These are phyloP conservation scores for Rhopilema esculentum DNA, from an alignment of 30 jellyfish, hydroid and myxozoan genomes.

Conservation along the genomic window DNA sequence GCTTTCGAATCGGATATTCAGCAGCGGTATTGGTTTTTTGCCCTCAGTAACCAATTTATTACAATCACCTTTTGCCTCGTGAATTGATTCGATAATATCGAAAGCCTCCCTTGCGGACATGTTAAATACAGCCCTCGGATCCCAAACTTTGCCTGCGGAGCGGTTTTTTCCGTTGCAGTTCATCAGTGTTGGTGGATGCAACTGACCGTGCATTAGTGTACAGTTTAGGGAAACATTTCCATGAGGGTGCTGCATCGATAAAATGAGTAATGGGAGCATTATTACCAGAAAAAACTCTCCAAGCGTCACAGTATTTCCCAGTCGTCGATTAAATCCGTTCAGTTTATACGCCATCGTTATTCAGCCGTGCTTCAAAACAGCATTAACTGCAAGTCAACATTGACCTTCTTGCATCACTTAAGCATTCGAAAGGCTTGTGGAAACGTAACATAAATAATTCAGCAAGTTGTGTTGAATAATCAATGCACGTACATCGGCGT, in stretches of 20 bases:
- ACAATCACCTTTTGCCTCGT: conserved; percentile 64
- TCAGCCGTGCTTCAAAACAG: not conserved
- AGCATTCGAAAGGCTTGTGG: not conserved
- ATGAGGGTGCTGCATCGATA: not conserved
- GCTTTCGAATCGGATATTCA: conserved; percentile 71
- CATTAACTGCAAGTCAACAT: not conserved
- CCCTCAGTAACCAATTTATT: conserved; percentile 47
- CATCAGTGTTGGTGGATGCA: conserved; percentile 23
- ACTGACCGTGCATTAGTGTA: conserved; percentile 42
- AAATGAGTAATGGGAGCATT: not conserved
- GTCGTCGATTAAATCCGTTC: not conserved
- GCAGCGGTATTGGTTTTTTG: conserved; percentile 46
- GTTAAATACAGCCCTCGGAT: conserved; percentile 57
- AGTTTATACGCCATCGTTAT: not conserved
- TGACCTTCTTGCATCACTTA: not conserved
- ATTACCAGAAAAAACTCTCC: not conserved
- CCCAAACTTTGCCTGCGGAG: conserved; percentile 46
- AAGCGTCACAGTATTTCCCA: not conserved
- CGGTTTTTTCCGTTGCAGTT: conserved; percentile 63
- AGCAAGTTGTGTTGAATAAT: not conserved
- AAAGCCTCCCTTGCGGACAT: conserved; percentile 75
- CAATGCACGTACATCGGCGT: not conserved
- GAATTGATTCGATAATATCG: conserved; percentile 43
- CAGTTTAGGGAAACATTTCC: conserved; percentile 2
- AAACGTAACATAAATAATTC: not conserved